Percentiles rank a stretch among this genome's conserved stretches.
Conservation (phyloP, 2,113 vertebrate species). For the Datnioides undecimradiatus region DNA sequence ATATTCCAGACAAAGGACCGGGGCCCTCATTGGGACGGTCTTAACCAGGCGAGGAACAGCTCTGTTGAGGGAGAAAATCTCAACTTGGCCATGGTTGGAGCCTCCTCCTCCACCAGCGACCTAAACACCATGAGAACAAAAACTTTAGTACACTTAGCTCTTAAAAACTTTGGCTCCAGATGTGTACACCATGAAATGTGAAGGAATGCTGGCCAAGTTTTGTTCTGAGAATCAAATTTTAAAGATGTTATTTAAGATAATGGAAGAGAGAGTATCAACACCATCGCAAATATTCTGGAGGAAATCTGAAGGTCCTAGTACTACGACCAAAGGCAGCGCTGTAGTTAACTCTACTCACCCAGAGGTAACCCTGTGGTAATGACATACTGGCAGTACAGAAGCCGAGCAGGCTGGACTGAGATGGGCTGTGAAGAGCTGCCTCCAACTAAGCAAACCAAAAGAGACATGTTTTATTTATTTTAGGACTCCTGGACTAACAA, state of each 20-base stretch:
- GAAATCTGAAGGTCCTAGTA: not conserved
- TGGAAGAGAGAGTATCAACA: not conserved
- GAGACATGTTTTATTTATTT: not conserved
- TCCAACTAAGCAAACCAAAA: slow-evolving; percentile 33
- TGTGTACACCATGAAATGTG: no score
- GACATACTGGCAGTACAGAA: slow-evolving; percentile 55
- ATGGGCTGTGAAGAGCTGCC: slow-evolving; percentile 61
- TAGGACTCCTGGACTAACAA: not conserved
- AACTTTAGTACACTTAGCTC: no score
- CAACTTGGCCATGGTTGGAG: slow-evolving; percentile 39
- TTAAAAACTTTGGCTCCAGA: no score
- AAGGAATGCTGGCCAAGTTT: no score
- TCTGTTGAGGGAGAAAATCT: slow-evolving; percentile 67
- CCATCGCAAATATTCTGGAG: no score
- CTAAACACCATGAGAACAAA: slow-evolving; percentile 9
- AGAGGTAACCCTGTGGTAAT: slow-evolving; percentile 68
- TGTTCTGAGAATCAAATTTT: not conserved
- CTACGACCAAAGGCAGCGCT: not conserved
- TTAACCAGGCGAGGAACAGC: slow-evolving; percentile 56
- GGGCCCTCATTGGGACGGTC: slow-evolving; percentile 31
- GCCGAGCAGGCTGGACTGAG: slow-evolving; percentile 58
- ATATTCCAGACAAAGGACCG: slow-evolving; percentile 55
- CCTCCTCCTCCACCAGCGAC: slow-evolving; percentile 49
- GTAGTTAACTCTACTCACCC: slow-evolving; percentile 42
- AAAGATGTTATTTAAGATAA: not conserved